phyloP scores from a whole-genome alignment of 2,888 invertebrate genomes.

The Hydriomena furcata region DNA sequence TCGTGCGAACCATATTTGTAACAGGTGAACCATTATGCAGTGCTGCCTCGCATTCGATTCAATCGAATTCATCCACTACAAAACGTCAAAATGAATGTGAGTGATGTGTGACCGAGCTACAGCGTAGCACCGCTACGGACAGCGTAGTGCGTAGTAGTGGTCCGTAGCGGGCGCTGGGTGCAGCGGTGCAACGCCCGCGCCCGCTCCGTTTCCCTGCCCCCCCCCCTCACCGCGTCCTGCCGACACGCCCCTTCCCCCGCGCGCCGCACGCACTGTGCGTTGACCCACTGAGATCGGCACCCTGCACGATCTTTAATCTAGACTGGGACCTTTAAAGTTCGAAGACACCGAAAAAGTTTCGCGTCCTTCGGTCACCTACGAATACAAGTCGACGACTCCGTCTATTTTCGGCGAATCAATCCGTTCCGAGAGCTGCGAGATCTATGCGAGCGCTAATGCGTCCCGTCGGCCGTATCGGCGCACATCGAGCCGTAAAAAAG shows the following conservation, averaged over 20 bases:
- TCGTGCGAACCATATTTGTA: conserved; percentile 25
- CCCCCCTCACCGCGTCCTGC: conserved; percentile 34
- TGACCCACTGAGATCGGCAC: conserved; percentile 79
- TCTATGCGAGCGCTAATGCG: conserved; percentile 32
- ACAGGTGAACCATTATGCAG: conserved; percentile 30
- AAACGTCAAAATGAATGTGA: conserved; percentile 17
- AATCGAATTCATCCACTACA: conserved; percentile 32
- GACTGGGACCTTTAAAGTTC: conserved; percentile 58
- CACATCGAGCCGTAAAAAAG: conserved; percentile 43
- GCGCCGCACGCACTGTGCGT: conserved; percentile 73
- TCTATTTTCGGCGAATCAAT: conserved; percentile 14
- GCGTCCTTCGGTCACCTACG: conserved; percentile 29
- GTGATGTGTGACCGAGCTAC: conserved; percentile 40
- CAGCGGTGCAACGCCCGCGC: conserved; percentile 76
- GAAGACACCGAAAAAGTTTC: conserved; percentile 31
- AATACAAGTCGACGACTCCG: conserved; percentile 10
- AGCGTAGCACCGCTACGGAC: conserved; percentile 52
- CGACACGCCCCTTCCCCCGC: conserved; percentile 30
- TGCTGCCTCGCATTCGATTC: conserved; percentile 18
- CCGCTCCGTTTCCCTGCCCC: conserved; percentile 35
- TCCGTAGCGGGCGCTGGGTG: conserved; percentile 61
- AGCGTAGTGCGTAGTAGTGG: conserved; percentile 58
- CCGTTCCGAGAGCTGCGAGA: conserved; percentile 21
- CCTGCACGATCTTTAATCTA: conserved; percentile 80
- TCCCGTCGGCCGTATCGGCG: conserved; percentile 43